Evolutionary conservation across 2,797 vertebrate genomes (phyloP).

Genomic region (Gallirallus australis): DNA sequence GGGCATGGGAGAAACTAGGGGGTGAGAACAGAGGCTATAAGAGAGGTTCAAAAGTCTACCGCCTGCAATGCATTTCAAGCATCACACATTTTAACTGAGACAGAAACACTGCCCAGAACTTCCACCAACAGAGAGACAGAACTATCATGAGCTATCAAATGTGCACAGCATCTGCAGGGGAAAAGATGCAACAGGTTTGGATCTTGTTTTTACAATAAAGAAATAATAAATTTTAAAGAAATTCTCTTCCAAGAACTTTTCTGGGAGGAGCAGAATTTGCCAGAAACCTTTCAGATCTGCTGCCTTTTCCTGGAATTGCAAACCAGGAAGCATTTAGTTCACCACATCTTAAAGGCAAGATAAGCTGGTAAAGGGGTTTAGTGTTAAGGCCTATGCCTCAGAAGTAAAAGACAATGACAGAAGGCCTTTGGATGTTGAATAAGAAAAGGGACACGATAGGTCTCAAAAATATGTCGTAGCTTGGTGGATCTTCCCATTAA

Average conservation of each 20-base stretch:
- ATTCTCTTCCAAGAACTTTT: background rate
- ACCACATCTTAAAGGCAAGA: accelerated
- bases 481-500: background rate
- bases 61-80: background rate
- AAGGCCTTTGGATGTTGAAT: background rate
- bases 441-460: background rate
- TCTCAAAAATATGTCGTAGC: background rate
- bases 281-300: background rate
- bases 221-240: background rate
- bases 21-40: background rate
- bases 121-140: background rate
- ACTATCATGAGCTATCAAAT: background rate
- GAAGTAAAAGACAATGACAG: background rate
- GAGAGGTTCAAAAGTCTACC: background rate
- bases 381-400: background rate
- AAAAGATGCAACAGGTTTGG: background rate
- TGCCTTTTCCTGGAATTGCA: background rate
- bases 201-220: background rate
- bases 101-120: background rate
- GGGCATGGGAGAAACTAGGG: background rate
- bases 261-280: background rate
- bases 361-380: background rate
- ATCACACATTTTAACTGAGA: background rate
- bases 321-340: background rate
- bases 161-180: accelerated